Evolutionary conservation across 2,888 invertebrate genomes (phyloP).

Genomic region (Trissoscelio sp.): DNA sequence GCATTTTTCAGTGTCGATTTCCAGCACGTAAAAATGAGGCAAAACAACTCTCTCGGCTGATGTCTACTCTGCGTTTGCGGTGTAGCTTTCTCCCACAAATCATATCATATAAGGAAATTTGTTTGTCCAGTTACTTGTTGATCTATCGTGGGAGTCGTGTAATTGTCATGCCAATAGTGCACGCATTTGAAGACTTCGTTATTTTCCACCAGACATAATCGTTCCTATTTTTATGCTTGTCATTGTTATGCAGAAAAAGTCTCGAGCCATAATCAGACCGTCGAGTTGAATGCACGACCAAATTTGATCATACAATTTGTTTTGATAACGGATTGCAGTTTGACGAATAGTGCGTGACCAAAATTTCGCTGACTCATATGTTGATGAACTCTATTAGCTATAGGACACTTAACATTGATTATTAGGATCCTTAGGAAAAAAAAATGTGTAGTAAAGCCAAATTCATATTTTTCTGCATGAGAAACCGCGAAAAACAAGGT

Average conservation of each 20-base stretch:
- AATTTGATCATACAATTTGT: background rate
- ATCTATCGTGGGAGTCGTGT: conserved; percentile 42
- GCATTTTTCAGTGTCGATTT: conserved; percentile 39
- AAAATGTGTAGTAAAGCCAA: too few relatives aligned
- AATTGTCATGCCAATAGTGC: conserved; percentile 5
- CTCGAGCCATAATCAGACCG: background rate
- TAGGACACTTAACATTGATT: too few relatives aligned
- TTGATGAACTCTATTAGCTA: too few relatives aligned
- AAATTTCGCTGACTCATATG: too few relatives aligned
- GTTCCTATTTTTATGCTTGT: conserved; percentile 7
- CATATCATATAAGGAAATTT: conserved; percentile 51
- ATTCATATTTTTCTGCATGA: too few relatives aligned
- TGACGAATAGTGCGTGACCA: background rate
- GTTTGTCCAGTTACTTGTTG: conserved; percentile 28
- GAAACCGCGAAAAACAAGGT: too few relatives aligned
- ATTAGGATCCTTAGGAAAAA: too few relatives aligned
- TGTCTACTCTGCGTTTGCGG: conserved; percentile 24
- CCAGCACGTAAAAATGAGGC: conserved; percentile 8
- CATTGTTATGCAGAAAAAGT: conserved; percentile 18
- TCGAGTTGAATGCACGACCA: background rate
- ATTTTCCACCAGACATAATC: conserved; percentile 2
- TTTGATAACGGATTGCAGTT: background rate
- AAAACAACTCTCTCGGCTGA: conserved; percentile 17
- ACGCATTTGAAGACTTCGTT: conserved; percentile 6
- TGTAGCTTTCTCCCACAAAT: conserved; percentile 40